Conservation (phyloP, 1,140 invertebrate species). For the Polypedilum vanderplanki region DNA sequence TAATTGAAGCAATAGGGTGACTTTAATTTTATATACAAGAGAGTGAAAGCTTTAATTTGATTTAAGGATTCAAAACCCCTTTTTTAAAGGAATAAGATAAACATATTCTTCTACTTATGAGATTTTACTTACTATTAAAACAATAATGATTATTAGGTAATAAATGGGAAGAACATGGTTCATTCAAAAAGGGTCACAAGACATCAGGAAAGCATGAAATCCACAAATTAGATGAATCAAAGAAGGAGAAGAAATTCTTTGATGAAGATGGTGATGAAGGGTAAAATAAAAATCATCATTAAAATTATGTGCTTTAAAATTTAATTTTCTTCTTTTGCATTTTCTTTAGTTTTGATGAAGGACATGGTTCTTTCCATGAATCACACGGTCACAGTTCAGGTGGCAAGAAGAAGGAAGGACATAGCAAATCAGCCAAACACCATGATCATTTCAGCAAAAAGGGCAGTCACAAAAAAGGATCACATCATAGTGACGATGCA, state of each 20-base stretch:
- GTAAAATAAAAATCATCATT: conserved; percentile 37
- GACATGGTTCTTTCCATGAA: conserved; percentile 59
- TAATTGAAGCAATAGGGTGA: too few species aligned
- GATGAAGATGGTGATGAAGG: conserved; percentile 72
- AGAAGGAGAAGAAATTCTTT: conserved; percentile 78
- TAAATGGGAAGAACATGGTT: conserved; percentile 51
- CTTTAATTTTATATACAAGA: too few species aligned
- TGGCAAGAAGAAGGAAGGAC: conserved; percentile 61
- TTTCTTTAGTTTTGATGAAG: conserved; percentile 39
- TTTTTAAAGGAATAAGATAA: too few species aligned
- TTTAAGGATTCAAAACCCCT: too few species aligned
- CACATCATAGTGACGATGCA: conserved; percentile 38
- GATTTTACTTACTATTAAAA: too few species aligned
- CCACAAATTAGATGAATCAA: conserved; percentile 69
- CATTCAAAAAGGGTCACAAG: conserved; percentile 71
- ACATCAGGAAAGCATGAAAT: conserved; percentile 71
- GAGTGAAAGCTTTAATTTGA: too few species aligned
- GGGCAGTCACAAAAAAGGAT: conserved; percentile 54
- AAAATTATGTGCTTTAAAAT: background rate
- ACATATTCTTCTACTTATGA: too few species aligned
- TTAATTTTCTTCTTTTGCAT: background rate
- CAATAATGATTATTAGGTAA: conserved; percentile 37
- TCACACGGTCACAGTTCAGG: conserved; percentile 62
- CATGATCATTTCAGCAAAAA: conserved; percentile 67
- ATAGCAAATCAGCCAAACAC: conserved; percentile 61